Evolutionary conservation across 2,113 vertebrate genomes (phyloP).

Genomic region (Microtus pennsylvanicus): DNA sequence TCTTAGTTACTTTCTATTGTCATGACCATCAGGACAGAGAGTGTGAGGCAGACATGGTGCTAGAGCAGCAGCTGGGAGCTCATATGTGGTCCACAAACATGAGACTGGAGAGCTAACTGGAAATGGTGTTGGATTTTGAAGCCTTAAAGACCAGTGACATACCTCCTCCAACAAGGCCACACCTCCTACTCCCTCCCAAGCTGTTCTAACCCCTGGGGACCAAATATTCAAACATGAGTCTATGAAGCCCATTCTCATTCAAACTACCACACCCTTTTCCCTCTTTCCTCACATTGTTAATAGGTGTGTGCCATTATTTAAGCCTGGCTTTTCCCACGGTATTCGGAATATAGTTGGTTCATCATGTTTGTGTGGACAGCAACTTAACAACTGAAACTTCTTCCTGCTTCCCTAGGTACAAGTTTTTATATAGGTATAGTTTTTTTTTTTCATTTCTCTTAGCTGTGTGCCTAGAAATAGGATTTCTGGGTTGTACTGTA

Average conservation of each 20-base stretch:
- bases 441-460: constrained; percentile 17
- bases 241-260: neutral
- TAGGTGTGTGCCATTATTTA: neutral
- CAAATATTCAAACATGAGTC: neutral
- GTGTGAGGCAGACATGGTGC: neutral
- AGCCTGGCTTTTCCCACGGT: neutral
- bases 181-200: neutral
- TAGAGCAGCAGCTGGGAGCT: neutral
- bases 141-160: neutral
- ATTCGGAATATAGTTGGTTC: neutral
- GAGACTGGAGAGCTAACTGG: neutral
- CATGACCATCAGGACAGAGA: neutral
- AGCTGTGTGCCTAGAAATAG: neutral
- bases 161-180: neutral
- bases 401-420: neutral
- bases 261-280: neutral
- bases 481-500: neutral
- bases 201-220: neutral
- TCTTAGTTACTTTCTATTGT: neutral
- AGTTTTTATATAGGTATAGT: neutral
- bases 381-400: neutral
- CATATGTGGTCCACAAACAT: neutral
- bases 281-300: neutral
- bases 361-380: neutral
- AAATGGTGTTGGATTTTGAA: neutral